Percentiles rank a stretch among this genome's conserved stretches.
Evolutionary conservation across 2,113 vertebrate species (phyloP).

Genomic region (Phocoena sinus): DNA sequence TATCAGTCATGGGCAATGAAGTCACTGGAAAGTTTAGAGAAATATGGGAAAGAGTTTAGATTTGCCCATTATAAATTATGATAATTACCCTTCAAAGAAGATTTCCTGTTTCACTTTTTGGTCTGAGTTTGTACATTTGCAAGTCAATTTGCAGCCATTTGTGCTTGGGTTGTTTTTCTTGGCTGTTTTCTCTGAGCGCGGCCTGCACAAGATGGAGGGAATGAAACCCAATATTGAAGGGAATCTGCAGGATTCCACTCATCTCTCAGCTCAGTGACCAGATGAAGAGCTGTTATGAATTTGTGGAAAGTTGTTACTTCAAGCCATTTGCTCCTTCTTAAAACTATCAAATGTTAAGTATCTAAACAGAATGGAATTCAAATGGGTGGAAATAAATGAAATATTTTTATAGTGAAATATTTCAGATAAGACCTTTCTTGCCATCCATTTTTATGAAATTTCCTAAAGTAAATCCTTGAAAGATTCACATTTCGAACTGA

Average conservation of each 20-base stretch:
- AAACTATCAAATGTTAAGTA: slow-evolving; percentile 64
- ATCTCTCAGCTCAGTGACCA: slow-evolving; percentile 53
- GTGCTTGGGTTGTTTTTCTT: slow-evolving; percentile 68
- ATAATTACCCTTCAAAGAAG: slow-evolving; percentile 61
- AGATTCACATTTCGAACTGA: slow-evolving; percentile 17
- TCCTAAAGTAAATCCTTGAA: slow-evolving; percentile 38
- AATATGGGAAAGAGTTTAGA: slow-evolving; percentile 52
- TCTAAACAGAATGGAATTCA: slow-evolving; percentile 57
- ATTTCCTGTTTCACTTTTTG: slow-evolving; percentile 66
- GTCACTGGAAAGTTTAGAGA: slow-evolving; percentile 46
- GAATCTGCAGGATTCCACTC: slow-evolving; percentile 47
- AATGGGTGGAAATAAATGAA: slow-evolving; percentile 66
- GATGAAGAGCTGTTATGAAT: slow-evolving; percentile 64
- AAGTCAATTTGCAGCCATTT: slow-evolving; percentile 65
- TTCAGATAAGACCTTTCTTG: slow-evolving; percentile 46
- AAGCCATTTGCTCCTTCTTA: slow-evolving; percentile 58
- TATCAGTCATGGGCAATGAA: not conserved
- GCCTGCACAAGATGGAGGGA: slow-evolving; percentile 50
- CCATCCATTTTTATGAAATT: slow-evolving; percentile 40
- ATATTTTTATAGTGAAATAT: slow-evolving; percentile 50
- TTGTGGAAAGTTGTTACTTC: slow-evolving; percentile 52
- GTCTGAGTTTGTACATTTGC: slow-evolving; percentile 66
- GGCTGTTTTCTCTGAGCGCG: slow-evolving; percentile 61
- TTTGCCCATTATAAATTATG: slow-evolving; percentile 66
- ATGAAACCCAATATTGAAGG: slow-evolving; percentile 52